Evolutionary conservation across 2,797 vertebrate species (phyloP).

Genomic region (Philypnodon macrostomus): DNA sequence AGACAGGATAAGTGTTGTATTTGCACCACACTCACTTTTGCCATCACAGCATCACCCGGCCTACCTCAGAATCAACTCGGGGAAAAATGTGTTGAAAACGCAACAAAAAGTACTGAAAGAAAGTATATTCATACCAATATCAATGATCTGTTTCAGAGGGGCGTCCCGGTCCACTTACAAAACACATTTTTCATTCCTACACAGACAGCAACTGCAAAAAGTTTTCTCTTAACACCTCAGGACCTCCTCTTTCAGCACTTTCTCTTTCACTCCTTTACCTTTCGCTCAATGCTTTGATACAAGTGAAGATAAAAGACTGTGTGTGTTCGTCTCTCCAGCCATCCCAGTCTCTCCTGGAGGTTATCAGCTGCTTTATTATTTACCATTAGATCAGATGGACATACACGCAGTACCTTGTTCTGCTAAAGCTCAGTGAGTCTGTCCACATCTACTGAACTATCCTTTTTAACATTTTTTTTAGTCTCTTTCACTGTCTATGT

Average conservation of each 20-base stretch:
- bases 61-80: constrained; percentile 33
- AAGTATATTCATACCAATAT: constrained; percentile 49
- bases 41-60: constrained; percentile 18
- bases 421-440: constrained; percentile 38
- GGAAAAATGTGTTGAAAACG: constrained; percentile 42
- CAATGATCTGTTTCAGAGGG: constrained; percentile 45
- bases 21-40: constrained; percentile 15
- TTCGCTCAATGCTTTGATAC: constrained; percentile 64
- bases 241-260: constrained; percentile 49
- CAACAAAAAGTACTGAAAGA: constrained; percentile 43
- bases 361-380: constrained; percentile 74
- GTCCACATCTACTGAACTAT: constrained; percentile 48
- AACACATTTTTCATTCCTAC: constrained; percentile 52
- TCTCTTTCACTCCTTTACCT: constrained; percentile 65
- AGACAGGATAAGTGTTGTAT: constrained; percentile 28
- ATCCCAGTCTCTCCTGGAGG: constrained; percentile 70
- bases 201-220: constrained; percentile 54
- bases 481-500: constrained; percentile 35
- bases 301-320: constrained; percentile 62
- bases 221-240: constrained; percentile 68
- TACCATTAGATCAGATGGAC: constrained; percentile 63
- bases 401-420: constrained; percentile 54
- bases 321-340: constrained; percentile 65
- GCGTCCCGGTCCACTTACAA: constrained; percentile 52
- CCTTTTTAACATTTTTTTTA: constrained; percentile 57